Evolutionary conservation across 2,113 vertebrate species (phyloP).

Genomic region (Pseudopodoces humilis): DNA sequence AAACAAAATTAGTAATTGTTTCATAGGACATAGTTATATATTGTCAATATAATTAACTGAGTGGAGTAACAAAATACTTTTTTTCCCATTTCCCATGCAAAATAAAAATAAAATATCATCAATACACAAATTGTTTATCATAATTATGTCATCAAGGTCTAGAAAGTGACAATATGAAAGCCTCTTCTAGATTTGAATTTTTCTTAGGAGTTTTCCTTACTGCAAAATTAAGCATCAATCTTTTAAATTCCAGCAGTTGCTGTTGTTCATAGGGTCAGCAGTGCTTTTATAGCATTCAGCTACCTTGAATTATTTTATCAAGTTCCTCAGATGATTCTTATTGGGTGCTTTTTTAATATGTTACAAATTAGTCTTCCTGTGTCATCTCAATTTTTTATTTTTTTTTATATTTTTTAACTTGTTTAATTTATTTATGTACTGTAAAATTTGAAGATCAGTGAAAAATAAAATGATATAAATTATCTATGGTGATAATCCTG

Average conservation of each 20-base stretch:
- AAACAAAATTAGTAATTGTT: neutral
- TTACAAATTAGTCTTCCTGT: neutral
- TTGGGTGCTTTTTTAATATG: accelerated
- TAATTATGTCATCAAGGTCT: neutral
- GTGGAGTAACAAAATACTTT: neutral
- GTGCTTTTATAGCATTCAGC: neutral
- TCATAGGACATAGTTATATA: neutral
- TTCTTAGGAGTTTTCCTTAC: neutral
- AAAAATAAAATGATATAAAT: neutral
- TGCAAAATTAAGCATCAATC: neutral
- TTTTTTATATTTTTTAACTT: neutral
- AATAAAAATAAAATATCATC: neutral
- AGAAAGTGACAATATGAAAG: neutral
- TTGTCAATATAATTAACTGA: neutral
- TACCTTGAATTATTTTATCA: neutral
- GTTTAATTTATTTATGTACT: neutral
- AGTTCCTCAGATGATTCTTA: neutral
- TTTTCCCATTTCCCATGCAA: neutral
- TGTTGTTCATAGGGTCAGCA: neutral
- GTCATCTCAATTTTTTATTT: neutral
- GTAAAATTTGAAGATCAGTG: neutral
- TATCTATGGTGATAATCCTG: neutral
- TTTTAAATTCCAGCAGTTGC: neutral
- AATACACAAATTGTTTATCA: neutral
- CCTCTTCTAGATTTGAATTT: neutral